These are phyloP conservation scores for Aurelia aurita DNA, from an alignment of 30 jellyfish, hydroid and myxozoan genomes.

Conservation along the genomic window DNA sequence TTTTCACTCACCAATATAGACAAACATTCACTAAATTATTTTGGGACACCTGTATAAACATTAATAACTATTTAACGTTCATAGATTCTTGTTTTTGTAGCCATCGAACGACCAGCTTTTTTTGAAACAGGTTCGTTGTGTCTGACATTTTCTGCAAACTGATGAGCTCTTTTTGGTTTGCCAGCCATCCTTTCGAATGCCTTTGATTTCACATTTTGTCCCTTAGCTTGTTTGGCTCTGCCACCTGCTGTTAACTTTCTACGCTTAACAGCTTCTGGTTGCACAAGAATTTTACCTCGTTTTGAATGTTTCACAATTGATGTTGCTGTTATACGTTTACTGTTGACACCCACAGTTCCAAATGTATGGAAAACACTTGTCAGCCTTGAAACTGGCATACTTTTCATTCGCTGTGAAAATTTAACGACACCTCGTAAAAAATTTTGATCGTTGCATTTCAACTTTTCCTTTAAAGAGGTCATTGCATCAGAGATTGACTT, in stretches of 20 bases:
- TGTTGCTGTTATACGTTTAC: background rate
- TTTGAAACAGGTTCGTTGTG: conserved; percentile 6
- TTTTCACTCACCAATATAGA: no score
- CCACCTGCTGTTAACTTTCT: background rate
- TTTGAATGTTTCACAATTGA: conserved; percentile 1
- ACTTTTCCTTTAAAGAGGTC: background rate
- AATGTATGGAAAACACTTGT: conserved; percentile 11
- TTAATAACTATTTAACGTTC: background rate
- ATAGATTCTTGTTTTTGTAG: background rate
- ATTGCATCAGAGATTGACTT: background rate
- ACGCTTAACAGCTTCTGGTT: conserved; percentile 22
- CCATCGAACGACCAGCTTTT: conserved; percentile 29
- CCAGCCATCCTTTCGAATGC: conserved; percentile 5
- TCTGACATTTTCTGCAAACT: conserved; percentile 15
- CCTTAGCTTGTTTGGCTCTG: no score
- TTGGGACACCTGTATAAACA: no score
- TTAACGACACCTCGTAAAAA: conserved; percentile 4
- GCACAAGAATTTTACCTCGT: conserved; percentile 17
- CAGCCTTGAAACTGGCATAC: background rate
- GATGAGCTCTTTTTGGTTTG: conserved; percentile 15
- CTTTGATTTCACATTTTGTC: background rate
- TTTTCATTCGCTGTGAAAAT: background rate
- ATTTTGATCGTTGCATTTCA: background rate
- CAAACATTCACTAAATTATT: no score
- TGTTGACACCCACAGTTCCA: background rate